Percentiles rank a stretch among this genome's conserved stretches.
Conservation (phyloP, 2,797 vertebrate species). For the Lepilemur septentrionalis region DNA sequence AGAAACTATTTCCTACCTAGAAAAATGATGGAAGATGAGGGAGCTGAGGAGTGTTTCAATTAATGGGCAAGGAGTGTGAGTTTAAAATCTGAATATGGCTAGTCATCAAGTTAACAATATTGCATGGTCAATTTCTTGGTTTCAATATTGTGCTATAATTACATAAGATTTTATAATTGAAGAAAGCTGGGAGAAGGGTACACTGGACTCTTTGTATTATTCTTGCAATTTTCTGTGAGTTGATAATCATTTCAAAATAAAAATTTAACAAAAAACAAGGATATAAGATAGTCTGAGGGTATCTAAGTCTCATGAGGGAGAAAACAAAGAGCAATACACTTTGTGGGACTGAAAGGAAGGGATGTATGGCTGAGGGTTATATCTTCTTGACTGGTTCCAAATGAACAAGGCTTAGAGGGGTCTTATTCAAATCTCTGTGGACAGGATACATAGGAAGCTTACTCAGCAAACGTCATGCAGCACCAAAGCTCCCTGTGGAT, state of each 20-base stretch:
- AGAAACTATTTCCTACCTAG: not conserved
- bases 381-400: not conserved
- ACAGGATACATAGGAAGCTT: not conserved
- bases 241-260: constrained; percentile 25
- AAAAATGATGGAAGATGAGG: not conserved
- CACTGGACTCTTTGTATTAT: not conserved
- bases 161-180: not conserved
- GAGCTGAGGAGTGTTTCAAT: not conserved
- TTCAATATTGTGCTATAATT: not conserved
- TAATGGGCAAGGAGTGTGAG: not conserved
- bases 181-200: not conserved
- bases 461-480: not conserved
- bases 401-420: not conserved
- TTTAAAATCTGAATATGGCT: not conserved
- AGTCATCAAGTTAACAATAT: not conserved
- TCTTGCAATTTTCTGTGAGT: not conserved
- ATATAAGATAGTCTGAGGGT: not conserved
- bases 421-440: not conserved
- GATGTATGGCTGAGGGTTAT: not conserved
- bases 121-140: not conserved
- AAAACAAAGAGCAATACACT: not conserved
- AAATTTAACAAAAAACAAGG: not conserved
- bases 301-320: not conserved
- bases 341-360: not conserved
- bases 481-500: not conserved